Conservation (phyloP, 2,888 invertebrate genomes). For the Andricus curvator region DNA sequence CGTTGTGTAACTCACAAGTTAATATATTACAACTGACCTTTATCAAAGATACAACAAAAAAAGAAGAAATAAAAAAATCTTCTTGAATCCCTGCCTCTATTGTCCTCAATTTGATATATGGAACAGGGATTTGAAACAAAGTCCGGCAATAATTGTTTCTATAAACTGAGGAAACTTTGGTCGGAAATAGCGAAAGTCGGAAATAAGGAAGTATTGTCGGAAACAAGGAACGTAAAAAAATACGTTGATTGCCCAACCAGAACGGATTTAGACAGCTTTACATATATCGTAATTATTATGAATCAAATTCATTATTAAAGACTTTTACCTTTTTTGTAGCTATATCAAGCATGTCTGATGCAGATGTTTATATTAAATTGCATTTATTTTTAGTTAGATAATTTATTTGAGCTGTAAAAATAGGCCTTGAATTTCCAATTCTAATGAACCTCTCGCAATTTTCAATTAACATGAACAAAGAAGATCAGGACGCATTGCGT, state of each 20-base stretch:
- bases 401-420: conserved; percentile 6
- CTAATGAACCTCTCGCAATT: not conserved
- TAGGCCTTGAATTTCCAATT: conserved; percentile 15
- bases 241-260: conserved; percentile 2
- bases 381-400: not conserved
- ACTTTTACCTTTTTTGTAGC: not conserved
- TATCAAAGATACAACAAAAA: conserved; percentile 11
- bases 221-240: conserved; percentile 14
- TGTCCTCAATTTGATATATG: conserved; percentile 27
- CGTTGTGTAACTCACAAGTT: conserved; percentile 54
- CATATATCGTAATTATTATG: not conserved
- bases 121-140: not conserved
- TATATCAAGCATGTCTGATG: too few relatives aligned
- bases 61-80: not conserved
- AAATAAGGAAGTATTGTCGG: conserved; percentile 36
- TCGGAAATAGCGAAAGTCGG: conserved; percentile 41
- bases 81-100: conserved; percentile 4
- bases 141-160: conserved; percentile 4
- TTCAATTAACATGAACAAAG: not conserved
- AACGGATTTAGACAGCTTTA: conserved; percentile 1
- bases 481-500: not conserved
- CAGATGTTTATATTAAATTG: not conserved
- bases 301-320: not conserved
- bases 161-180: conserved; percentile 20
- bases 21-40: conserved; percentile 34